A percentile compares a stretch with the other conserved stretches of the same genome.
These are phyloP conservation scores for Ailurus styani DNA, from an alignment of 2,113 vertebrate genomes.

Conservation along the genomic window DNA sequence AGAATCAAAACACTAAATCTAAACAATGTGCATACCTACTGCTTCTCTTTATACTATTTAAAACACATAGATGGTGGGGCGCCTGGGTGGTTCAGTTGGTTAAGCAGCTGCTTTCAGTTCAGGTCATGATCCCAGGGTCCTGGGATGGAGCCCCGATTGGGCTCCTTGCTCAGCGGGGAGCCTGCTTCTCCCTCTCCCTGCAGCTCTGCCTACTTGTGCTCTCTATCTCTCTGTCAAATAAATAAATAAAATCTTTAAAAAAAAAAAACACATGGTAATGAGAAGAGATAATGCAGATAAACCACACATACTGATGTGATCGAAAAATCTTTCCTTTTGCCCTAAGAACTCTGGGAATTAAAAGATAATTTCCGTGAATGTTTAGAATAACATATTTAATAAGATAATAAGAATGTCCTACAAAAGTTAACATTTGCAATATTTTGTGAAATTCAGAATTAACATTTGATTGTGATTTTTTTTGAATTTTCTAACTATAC, in stretches of 20 bases:
- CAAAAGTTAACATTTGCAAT: not conserved
- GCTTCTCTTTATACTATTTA: not conserved
- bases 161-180: too few relatives aligned
- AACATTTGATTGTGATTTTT: not conserved
- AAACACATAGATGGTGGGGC: not conserved
- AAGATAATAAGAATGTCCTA: not conserved
- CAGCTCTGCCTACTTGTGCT: too few relatives aligned
- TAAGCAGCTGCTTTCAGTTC: too few relatives aligned
- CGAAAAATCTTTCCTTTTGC: conserved; percentile 13
- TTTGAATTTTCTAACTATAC: not conserved
- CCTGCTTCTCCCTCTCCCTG: too few relatives aligned
- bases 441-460: not conserved
- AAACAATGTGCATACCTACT: not conserved
- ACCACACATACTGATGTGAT: not conserved
- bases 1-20: not conserved
- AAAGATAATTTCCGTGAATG: not conserved
- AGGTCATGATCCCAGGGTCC: too few relatives aligned
- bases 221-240: not conserved
- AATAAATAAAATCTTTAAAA: not conserved
- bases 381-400: not conserved
- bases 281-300: not conserved
- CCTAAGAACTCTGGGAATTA: conserved; percentile 8
- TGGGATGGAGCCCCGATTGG: too few relatives aligned
- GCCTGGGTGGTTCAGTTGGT: too few relatives aligned
- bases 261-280: not conserved